Evolutionary conservation across 2,797 vertebrate species (phyloP).

Genomic region (Brotogeris chrysoptera): DNA sequence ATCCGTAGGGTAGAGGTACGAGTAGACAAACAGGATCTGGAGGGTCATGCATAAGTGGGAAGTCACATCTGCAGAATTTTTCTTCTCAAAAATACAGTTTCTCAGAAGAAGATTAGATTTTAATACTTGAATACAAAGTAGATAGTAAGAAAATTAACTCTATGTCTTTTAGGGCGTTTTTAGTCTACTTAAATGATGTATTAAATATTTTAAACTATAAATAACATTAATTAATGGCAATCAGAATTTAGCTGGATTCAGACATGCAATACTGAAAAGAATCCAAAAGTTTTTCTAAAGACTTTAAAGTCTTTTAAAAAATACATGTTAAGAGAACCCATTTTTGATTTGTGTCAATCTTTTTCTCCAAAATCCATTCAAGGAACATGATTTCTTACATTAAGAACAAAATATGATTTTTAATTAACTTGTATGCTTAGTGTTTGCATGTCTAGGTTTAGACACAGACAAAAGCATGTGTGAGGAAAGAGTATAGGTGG

Average conservation of each 20-base stretch:
- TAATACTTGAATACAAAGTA: background rate
- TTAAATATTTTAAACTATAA: background rate
- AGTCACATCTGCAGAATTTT: background rate
- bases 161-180: background rate
- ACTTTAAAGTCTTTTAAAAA: background rate
- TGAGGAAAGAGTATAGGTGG: background rate
- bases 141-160: background rate
- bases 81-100: background rate
- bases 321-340: background rate
- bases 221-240: background rate
- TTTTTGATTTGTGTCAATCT: background rate
- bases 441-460: background rate
- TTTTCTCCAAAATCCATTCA: background rate
- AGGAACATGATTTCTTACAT: background rate
- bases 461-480: background rate
- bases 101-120: background rate
- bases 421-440: background rate
- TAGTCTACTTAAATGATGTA: background rate
- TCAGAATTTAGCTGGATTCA: background rate
- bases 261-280: background rate
- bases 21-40: background rate
- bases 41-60: background rate
- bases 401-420: background rate
- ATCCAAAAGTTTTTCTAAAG: background rate
- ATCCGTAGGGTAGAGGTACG: background rate